Conservation (phyloP, 1,140 invertebrate genomes). For the Leptopilina clavipes region DNA sequence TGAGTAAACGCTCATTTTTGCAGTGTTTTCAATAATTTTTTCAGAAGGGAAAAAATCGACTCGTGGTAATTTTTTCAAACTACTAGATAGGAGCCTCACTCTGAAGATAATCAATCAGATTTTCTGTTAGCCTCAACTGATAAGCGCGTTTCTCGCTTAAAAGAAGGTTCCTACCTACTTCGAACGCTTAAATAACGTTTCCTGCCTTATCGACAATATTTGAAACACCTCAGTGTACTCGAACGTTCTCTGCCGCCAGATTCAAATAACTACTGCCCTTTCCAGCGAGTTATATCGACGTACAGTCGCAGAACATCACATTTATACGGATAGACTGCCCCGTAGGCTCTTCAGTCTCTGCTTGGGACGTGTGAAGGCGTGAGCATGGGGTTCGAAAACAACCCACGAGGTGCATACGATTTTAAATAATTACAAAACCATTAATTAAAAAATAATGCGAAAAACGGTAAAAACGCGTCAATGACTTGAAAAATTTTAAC, state of each 20-base stretch:
- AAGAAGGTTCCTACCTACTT: neutral
- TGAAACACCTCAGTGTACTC: neutral
- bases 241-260: constrained; percentile 15
- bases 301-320: constrained; percentile 53
- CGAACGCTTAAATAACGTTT: neutral
- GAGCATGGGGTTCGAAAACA: constrained; percentile 60
- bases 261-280: constrained; percentile 24
- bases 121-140: too few relatives aligned
- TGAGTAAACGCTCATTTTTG: too few relatives aligned
- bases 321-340: constrained; percentile 67
- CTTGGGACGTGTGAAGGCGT: constrained; percentile 65
- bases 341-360: constrained; percentile 68
- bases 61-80: too few relatives aligned
- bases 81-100: too few relatives aligned
- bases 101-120: too few relatives aligned
- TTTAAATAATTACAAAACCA: constrained; percentile 41
- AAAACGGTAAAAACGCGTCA: neutral
- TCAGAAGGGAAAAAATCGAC: too few relatives aligned
- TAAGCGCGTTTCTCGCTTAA: too few relatives aligned
- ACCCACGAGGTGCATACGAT: constrained; percentile 50
- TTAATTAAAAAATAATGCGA: neutral
- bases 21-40: too few relatives aligned
- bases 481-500: neutral
- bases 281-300: constrained; percentile 42
- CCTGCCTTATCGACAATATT: neutral